These are phyloP conservation scores for Lophius piscatorius DNA, from an alignment of 2,113 vertebrate genomes.

Conservation along the genomic window DNA sequence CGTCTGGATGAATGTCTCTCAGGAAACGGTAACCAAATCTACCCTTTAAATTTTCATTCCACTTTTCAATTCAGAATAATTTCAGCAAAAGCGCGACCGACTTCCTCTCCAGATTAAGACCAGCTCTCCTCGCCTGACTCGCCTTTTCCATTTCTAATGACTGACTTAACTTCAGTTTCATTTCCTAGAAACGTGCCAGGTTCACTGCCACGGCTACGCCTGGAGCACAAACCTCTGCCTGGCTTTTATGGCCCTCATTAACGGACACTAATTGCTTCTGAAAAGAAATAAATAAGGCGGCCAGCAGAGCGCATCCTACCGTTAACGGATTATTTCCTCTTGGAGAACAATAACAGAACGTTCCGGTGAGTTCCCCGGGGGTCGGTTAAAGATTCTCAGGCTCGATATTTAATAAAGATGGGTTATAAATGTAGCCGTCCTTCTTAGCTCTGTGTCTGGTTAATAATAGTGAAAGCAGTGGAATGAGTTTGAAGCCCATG, in stretches of 20 bases:
- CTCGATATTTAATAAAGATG: constrained; percentile 32
- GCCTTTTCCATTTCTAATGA: constrained; percentile 60
- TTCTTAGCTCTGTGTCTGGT: constrained; percentile 21
- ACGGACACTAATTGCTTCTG: constrained; percentile 69
- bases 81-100: constrained; percentile 39
- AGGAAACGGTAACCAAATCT: constrained; percentile 40
- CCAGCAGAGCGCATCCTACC: constrained; percentile 64
- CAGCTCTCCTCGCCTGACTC: constrained; percentile 48
- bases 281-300: constrained; percentile 62
- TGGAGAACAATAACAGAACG: constrained; percentile 71
- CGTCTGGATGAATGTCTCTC: constrained; percentile 26
- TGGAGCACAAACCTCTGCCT: constrained; percentile 24
- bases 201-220: constrained; percentile 34
- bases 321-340: constrained; percentile 72
- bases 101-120: constrained; percentile 46
- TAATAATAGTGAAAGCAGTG: constrained; percentile 26
- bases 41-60: constrained; percentile 37
- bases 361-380: constrained; percentile 50
- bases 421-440: constrained; percentile 38
- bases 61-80: constrained; percentile 49
- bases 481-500: constrained; percentile 52
- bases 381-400: constrained; percentile 42
- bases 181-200: constrained; percentile 64
- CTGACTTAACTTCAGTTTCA: constrained; percentile 65
- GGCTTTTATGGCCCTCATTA: constrained; percentile 66